Conservation (phyloP, 92 coral and sea anemone species). For the Zoanthus sansibaricus region DNA sequence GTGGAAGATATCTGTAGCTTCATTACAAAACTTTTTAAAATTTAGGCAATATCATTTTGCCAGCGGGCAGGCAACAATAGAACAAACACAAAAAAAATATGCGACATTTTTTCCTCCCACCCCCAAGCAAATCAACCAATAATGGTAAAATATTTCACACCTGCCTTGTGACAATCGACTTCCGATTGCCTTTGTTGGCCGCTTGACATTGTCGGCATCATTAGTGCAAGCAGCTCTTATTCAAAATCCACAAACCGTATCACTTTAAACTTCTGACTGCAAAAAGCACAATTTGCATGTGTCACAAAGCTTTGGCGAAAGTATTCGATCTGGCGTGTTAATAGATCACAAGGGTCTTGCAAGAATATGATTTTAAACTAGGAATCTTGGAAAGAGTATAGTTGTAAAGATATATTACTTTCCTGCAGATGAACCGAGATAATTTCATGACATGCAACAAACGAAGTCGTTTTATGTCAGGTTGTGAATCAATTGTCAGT, state of each 20-base stretch:
- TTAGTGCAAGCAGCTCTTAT: conserved; percentile 35
- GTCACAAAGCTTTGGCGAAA: conserved; percentile 34
- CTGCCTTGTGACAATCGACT: conserved; percentile 38
- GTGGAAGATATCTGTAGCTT: too few relatives aligned
- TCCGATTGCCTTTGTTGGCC: conserved; percentile 34
- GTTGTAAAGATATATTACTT: background rate
- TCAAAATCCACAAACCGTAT: conserved; percentile 28
- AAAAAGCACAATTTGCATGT: conserved; percentile 50
- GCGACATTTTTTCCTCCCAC: conserved; percentile 18
- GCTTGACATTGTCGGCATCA: conserved; percentile 23
- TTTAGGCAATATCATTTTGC: too few relatives aligned
- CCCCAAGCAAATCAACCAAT: conserved; percentile 18
- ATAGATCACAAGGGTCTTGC: background rate
- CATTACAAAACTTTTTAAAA: too few relatives aligned
- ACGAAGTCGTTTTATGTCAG: background rate
- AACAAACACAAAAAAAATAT: background rate
- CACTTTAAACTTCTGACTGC: conserved; percentile 5
- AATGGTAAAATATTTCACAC: conserved; percentile 32
- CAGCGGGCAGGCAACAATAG: background rate
- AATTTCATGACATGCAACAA: background rate
- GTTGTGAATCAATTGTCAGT: background rate
- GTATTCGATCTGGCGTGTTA: background rate
- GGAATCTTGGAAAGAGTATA: background rate
- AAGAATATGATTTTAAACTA: background rate
- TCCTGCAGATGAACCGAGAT: background rate